These are phyloP conservation scores for Tachina fera DNA, from an alignment of 2,888 invertebrate species.

Conservation along the genomic window DNA sequence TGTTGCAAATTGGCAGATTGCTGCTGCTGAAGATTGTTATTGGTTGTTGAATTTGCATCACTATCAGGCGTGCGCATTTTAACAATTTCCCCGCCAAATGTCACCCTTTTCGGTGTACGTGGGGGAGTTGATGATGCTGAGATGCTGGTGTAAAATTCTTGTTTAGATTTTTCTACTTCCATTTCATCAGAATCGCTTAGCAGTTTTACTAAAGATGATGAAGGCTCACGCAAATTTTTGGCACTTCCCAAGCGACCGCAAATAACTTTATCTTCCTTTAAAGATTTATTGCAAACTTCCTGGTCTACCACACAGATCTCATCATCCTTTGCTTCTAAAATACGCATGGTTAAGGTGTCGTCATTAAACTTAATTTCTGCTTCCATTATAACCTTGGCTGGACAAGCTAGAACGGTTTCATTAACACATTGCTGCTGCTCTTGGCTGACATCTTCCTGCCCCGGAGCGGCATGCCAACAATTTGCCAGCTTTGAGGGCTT, in stretches of 20 bases:
- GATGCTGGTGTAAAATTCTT: conserved; percentile 55
- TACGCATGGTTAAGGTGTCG: conserved; percentile 92
- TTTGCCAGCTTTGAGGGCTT: conserved; percentile 50
- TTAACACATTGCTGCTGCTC: conserved; percentile 11
- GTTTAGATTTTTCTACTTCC: conserved; percentile 80
- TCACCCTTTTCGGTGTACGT: conserved; percentile 88
- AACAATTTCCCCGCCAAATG: conserved; percentile 93
- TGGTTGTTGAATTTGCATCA: conserved; percentile 85
- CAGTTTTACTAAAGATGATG: conserved; percentile 84
- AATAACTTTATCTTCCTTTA: conserved; percentile 76
- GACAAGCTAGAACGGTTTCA: conserved; percentile 79
- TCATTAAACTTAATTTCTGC: conserved; percentile 92
- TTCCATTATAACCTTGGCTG: conserved; percentile 89
- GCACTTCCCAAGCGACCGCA: conserved; percentile 81
- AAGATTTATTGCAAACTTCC: conserved; percentile 73
- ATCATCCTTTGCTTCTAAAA: conserved; percentile 85
- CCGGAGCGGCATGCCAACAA: conserved; percentile 75
- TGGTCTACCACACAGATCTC: conserved; percentile 72
- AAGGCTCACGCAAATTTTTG: conserved; percentile 63
- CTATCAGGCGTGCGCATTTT: conserved; percentile 94
- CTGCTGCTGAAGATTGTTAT: conserved; percentile 65
- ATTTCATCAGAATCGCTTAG: conserved; percentile 86
- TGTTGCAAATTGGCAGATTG: conserved; percentile 31
- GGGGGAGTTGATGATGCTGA: conserved; percentile 79
- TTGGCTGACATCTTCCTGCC: conserved; percentile 73